Base-by-base conservation (phyloP, 2,797 vertebrate species). In the Mus minutoides region DNA sequence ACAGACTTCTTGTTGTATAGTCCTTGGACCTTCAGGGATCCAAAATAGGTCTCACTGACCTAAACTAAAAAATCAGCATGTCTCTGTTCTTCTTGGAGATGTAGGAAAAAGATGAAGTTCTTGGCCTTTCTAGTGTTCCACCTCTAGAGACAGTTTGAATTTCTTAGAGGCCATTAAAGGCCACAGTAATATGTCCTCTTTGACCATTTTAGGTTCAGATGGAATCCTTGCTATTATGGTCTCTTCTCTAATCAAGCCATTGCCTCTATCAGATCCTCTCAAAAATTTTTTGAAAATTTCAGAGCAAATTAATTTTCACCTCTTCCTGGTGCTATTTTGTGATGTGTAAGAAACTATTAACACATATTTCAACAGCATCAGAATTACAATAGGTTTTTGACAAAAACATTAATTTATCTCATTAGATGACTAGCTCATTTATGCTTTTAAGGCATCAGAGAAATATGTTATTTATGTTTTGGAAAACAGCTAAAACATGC, bases 381-480 rank as follows among this genome's bases (percentile, higher is more conserved):
- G 17, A 94, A 92, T 96, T 84, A 46, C 10, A 69, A 34, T 87
- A 75, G 49, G 29, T 92, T 92, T 62, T 94, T n/a, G 49, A 54
- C 75, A 76, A 92, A 46, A 95, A 71, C 34, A 88, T 34, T 91
- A 19, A 69, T 75, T 94, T 92, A 94, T 93, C 58, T 93, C 34
- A 85, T 29, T 92, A 91, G 64, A 82, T 92, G 84, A 71, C 43
- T 89, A 80, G 62, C 19, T 85, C 34, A 77, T 34, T 91, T 75
- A 1, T 87, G 17, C 49, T 91, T 13, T 96, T 91, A 93, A 90
- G 40, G 10, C n/a, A 88, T 71, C 29, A 86, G 73, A 67, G 34
- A 87, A 71, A 86, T 87, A 22, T 43, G 13, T 95, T 87, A 91
- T 26, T 96, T 67, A 34, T 62, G 31, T 77, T 94, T 97, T 94